Base-by-base conservation (phyloP, 2,888 invertebrate species). In the Masnerella sp. region DNA sequence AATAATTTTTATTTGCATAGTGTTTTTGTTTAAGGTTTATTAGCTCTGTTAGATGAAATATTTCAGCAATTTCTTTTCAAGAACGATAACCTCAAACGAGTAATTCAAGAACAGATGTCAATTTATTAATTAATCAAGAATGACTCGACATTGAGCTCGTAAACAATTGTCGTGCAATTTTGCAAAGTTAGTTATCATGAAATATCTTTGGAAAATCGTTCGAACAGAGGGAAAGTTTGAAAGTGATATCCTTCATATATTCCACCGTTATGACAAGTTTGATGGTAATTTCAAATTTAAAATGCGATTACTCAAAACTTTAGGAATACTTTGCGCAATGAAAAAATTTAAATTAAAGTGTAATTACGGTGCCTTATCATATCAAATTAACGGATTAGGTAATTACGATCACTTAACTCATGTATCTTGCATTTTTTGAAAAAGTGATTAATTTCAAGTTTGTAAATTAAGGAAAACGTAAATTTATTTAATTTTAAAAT, bases 271-370 rank as follows among this genome's bases (percentile, higher is more conserved):
- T 42, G 56, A 56, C 42, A 56, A 56, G 42, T 56, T 56, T 43
- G 56, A 56, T 56, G 32, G 56, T 42, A 56, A 56, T 56, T 56
- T 56, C 14, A 20, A 56, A 56, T 56, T 56, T 56, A 56, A 56
- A 42, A 56, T 56, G 56, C 32, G 42, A 56, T 56, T 56, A 56
- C 56, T 56, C 42, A 56, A 42, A 56, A 56, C 42, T 56, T 56
- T 38, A 0, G n/a, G 42, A 18, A 56, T 30, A 56, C 56, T 56
- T 52, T 42, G 32, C 42, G 42, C 18, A 12, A 42, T 12, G 56
- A 40, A 40, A 42, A 56, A 42, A 4, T 30, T 42, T 28, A 42
- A 42, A 56, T 56, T 56, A 42, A 42, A 56, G 40, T 43, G 32
- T 32, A 56, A 56, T 56, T 30, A 42, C n/a, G 7, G 15, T 5